phyloP scores from a whole-genome alignment of 1,140 invertebrate species.

The Ridgeia piscesae region DNA sequence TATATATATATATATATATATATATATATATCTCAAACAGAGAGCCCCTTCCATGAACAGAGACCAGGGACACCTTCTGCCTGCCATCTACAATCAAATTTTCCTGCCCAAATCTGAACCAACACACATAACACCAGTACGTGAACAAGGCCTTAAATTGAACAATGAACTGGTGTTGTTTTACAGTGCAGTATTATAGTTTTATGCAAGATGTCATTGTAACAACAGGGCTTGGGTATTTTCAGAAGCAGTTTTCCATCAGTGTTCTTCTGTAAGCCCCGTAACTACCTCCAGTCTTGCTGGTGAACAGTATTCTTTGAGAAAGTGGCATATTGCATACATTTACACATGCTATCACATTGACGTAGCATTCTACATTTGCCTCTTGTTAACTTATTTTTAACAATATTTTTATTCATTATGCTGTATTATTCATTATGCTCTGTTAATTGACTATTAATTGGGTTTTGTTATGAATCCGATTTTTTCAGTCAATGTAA shows the following conservation, averaged over 20 bases:
- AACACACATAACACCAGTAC: no score
- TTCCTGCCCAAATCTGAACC: no score
- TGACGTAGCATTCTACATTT: not conserved
- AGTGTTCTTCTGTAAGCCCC: not conserved
- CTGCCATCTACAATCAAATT: no score
- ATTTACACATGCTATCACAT: not conserved
- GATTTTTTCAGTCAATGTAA: not conserved
- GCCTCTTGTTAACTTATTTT: constrained; percentile 8
- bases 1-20: no score
- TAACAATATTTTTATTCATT: not conserved
- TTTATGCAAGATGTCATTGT: not conserved
- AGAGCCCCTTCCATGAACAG: no score
- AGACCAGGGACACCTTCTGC: no score
- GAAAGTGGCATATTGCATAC: not conserved
- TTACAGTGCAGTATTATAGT: not conserved
- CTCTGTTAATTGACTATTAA: not conserved
- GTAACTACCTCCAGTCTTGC: not conserved
- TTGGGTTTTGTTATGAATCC: not conserved
- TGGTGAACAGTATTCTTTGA: not conserved
- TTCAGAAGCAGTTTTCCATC: not conserved
- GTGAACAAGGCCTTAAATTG: no score
- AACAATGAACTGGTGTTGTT: not conserved
- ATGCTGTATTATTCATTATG: not conserved
- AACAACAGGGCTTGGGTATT: not conserved
- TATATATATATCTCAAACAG: no score